Conservation (phyloP, 2,113 vertebrate species). For the Pteruthius melanotis region DNA sequence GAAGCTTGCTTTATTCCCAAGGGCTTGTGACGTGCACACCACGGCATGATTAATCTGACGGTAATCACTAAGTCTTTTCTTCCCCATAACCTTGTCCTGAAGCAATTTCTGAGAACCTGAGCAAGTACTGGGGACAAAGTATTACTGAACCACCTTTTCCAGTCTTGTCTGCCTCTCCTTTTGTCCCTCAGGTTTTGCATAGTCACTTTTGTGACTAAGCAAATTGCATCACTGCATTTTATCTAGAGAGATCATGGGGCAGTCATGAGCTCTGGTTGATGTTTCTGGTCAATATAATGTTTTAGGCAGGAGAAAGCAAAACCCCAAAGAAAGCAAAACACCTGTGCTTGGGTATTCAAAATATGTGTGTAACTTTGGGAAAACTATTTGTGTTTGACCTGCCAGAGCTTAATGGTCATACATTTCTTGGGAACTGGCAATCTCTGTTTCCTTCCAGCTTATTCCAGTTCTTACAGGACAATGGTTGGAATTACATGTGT, state of each 20-base stretch:
- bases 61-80: background rate
- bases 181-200: background rate
- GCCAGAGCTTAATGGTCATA: background rate
- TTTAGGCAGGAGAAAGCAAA: background rate
- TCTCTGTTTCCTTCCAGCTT: background rate
- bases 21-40: constrained; percentile 3
- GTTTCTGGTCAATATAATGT: background rate
- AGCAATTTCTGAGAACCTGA: constrained; percentile 11
- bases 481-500: background rate
- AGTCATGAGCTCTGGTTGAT: background rate
- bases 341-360: background rate
- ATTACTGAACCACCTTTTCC: background rate
- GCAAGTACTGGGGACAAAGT: background rate
- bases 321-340: background rate
- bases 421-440: background rate
- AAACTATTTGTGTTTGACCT: background rate
- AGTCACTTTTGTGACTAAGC: background rate
- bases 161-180: background rate
- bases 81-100: background rate
- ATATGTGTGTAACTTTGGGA: background rate
- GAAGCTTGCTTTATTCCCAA: constrained; percentile 32
- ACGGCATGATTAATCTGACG: background rate
- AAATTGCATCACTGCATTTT: background rate
- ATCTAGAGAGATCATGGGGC: background rate
- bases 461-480: background rate